These are phyloP conservation scores for Temnothorax longispinosus DNA, from an alignment of 1,140 invertebrate species.

Conservation along the genomic window DNA sequence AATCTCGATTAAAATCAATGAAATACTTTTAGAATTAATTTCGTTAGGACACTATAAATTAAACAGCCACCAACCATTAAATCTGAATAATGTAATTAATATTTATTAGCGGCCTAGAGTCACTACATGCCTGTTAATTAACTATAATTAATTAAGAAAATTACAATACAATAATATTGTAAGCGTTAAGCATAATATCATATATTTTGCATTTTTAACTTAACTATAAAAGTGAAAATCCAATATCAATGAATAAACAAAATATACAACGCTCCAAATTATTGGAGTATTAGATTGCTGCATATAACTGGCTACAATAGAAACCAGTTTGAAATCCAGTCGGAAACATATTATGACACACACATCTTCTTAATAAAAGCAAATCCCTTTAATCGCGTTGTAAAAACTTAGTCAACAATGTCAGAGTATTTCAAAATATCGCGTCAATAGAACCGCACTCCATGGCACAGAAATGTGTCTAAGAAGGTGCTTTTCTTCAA, in stretches of 20 bases:
- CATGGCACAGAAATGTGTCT: not conserved
- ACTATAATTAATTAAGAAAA: not conserved
- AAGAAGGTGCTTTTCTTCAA: constrained; percentile 15
- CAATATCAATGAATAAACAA: not conserved
- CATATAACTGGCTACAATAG: not conserved
- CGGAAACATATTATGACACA: not conserved
- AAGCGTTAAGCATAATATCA: not conserved
- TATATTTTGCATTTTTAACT: constrained; percentile 2
- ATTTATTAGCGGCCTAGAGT: not conserved
- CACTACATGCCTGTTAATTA: not conserved
- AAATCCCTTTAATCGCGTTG: not conserved
- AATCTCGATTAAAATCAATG: not conserved
- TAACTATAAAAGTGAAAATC: not conserved
- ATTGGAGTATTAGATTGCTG: not conserved
- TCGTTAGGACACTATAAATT: not conserved
- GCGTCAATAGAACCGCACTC: not conserved
- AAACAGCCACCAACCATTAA: not conserved
- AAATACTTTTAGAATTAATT: constrained; percentile 5
- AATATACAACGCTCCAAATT: not conserved
- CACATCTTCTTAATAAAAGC: not conserved
- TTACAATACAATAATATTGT: not conserved
- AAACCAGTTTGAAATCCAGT: constrained; percentile 8
- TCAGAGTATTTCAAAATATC: not conserved
- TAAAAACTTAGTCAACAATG: not conserved
- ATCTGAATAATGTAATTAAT: constrained; percentile 14